Base-by-base conservation (phyloP, 2,888 invertebrate species). In the Hemaris fuciformis region DNA sequence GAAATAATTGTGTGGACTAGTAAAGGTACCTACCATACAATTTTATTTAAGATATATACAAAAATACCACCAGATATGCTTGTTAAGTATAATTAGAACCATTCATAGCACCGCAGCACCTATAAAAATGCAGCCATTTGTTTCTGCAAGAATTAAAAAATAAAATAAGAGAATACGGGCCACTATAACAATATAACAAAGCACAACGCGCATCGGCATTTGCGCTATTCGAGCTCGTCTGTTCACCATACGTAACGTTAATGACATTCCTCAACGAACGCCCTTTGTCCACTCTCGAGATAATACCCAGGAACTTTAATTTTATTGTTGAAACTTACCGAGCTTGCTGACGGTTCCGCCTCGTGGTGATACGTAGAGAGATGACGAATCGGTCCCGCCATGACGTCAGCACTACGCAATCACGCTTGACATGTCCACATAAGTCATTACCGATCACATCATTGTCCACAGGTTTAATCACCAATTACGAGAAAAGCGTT, bases 351-450 rank as follows among this genome's bases (percentile, higher is more conserved):
- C 5, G 85, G 86, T 66, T 89, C 89, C 64, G 85, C 70, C 45
- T 91, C 91, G 64, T 88, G 89, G 67, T 91, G 88, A 76, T 89
- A 84, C 18, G 87, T 85, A 67, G 91, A 87, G 64, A 86, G 83
- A 64, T 91, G 91, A 72, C 91, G 81, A 62, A 88, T 88, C 48
- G 88, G 80, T 64, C 91, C 90, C 80, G 91, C 89, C 91, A 92
- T 91, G 72, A 80, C 80, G 79, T 71, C 69, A 67, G 66, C 73
- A 48, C 69, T 61, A 60, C 60, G 20, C 1, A 22, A 20, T 45
- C n/a, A 46, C 25, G 25, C 27, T 31, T 23, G 27, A 38, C 25
- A 60, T 18, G 23, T 60, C 38, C 13, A 25, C 15, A 53, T 13
- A 18, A 27, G 31, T 53, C 18, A 53, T 27, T 18, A 10, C 18